phyloP scores from a whole-genome alignment of 2,797 vertebrate species.

The Coregonus ussuriensis region DNA sequence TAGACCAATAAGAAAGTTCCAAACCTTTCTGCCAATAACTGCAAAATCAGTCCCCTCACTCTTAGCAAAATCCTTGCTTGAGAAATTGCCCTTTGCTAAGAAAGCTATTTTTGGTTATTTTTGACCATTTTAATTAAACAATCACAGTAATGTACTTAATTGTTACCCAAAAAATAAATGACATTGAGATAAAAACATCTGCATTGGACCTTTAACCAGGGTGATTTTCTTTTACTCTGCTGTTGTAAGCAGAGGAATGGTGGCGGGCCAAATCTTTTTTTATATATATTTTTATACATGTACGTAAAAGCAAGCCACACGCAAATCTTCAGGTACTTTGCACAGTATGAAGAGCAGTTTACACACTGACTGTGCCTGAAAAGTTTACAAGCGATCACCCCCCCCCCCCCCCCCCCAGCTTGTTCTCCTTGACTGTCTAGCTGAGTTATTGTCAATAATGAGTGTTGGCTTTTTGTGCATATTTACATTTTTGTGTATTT shows the following conservation, averaged over 20 bases:
- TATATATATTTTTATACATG: slow-evolving; percentile 64
- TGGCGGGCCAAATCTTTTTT: slow-evolving; percentile 52
- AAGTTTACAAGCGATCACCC: slow-evolving; percentile 13
- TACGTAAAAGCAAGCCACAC: slow-evolving; percentile 41
- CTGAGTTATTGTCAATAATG: slow-evolving; percentile 20
- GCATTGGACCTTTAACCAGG: slow-evolving; percentile 4
- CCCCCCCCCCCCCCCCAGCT: too few species aligned
- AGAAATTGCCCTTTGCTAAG: too few species aligned
- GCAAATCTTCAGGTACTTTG: slow-evolving; percentile 20
- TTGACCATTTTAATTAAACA: too few species aligned
- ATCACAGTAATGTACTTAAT: too few species aligned
- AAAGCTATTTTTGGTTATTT: too few species aligned
- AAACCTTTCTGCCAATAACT: too few species aligned
- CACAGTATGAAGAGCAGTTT: slow-evolving; percentile 36
- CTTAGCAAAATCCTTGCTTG: too few species aligned
- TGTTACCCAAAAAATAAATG: too few species aligned
- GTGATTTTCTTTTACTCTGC: slow-evolving; percentile 62
- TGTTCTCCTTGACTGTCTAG: slow-evolving; percentile 1
- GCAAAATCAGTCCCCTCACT: too few species aligned
- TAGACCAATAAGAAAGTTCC: too few species aligned
- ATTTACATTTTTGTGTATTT: slow-evolving; percentile 34
- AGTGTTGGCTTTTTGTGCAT: slow-evolving; percentile 18
- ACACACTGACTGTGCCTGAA: slow-evolving; percentile 23
- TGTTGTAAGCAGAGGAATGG: slow-evolving; percentile 76
- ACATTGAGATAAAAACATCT: too few species aligned